Evolutionary conservation across 2,113 vertebrate species (phyloP), one percentile per base, ranked within the genome.

Genomic region (Hippoglossus stenolepis): DNA sequence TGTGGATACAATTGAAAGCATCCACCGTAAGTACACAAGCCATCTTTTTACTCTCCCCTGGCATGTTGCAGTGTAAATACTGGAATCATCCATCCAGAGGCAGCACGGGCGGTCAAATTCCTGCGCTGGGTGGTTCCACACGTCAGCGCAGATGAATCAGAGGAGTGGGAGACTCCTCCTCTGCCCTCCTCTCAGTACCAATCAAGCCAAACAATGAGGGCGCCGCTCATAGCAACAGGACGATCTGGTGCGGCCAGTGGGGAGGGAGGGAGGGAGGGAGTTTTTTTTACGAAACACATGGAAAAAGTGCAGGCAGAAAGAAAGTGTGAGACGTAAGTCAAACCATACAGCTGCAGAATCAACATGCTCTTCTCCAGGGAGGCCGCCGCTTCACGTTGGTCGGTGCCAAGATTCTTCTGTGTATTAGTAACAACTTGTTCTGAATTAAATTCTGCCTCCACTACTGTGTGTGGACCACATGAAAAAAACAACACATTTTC

Each of bases 81-180:
- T 67, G 26, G 8, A 86, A 73, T 7, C 2, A 45, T 18, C 20
- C 2, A 35, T 53, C 65, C 24, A 62, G 21, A 43, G 26, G 17
- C 38, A 11, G 51, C 28, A 20, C 0, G 10, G 23, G 62, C 45
- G 2, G 2, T 12, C 28, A 58, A 57, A 91, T 92, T 91, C 89
- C 88, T 84, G 53, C 2, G 0, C 18, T 71, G 90, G 92, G 91
- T 84, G 87, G 71, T 64, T 60, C 65, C 47, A 21, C 35, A 6
- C 65, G 9, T 83, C 72, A 75, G n/a, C 18, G 5, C 1, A 0
- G 75, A 73, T 90, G 76, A 87, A 83, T 80, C 64, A 77, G 43
- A 72, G 54, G 28, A 43, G 57, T 65, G 49, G 47, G 56, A 47
- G 35, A 47, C 69, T 80, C 80, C 78, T 68, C 79, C 81, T 85